Conservation (phyloP, 2,113 vertebrate species). For the Trinectes maculatus region DNA sequence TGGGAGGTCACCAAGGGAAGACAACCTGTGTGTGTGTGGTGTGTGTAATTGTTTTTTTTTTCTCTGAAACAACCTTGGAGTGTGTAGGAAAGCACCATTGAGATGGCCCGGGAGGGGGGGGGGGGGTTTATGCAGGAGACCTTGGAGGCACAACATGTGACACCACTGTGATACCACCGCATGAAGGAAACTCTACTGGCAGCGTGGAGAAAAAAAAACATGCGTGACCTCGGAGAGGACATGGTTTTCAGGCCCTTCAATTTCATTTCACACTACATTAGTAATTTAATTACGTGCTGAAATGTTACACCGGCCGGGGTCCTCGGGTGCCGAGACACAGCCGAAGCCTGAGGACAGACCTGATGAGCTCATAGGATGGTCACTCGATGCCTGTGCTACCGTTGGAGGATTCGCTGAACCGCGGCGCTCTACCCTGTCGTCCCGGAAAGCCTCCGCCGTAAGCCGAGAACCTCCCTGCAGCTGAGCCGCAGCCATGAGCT, state of each 20-base stretch:
- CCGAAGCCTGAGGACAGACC: conserved; percentile 28
- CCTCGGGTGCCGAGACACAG: conserved; percentile 27
- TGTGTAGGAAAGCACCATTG: conserved; percentile 53
- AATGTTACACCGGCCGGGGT: conserved; percentile 52
- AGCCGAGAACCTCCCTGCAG: conserved; percentile 58
- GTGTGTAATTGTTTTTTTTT: conserved; percentile 77
- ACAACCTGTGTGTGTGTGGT: conserved; percentile 50
- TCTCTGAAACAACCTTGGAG: conserved; percentile 76
- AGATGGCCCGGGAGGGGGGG: conserved; percentile 37
- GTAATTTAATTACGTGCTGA: conserved; percentile 76
- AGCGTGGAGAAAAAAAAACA: conserved; percentile 44
- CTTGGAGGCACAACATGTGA: conserved; percentile 66
- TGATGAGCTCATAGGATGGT: conserved; percentile 27
- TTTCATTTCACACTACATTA: conserved; percentile 76
- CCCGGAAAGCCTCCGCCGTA: conserved; percentile 37
- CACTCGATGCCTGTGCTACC: conserved; percentile 54
- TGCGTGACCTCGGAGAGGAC: conserved; percentile 41
- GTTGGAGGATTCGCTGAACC: conserved; percentile 43
- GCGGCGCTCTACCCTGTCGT: conserved; percentile 8
- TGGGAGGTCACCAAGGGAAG: conserved; percentile 40
- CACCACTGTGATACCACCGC: conserved; percentile 36
- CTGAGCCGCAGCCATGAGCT: conserved; percentile 66
- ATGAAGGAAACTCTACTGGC: conserved; percentile 55
- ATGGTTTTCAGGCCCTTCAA: conserved; percentile 41
- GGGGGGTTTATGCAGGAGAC: conserved; percentile 70